These are phyloP conservation scores for Platerodrilus igneus DNA, from an alignment of 2,888 invertebrate genomes.

Conservation along the genomic window DNA sequence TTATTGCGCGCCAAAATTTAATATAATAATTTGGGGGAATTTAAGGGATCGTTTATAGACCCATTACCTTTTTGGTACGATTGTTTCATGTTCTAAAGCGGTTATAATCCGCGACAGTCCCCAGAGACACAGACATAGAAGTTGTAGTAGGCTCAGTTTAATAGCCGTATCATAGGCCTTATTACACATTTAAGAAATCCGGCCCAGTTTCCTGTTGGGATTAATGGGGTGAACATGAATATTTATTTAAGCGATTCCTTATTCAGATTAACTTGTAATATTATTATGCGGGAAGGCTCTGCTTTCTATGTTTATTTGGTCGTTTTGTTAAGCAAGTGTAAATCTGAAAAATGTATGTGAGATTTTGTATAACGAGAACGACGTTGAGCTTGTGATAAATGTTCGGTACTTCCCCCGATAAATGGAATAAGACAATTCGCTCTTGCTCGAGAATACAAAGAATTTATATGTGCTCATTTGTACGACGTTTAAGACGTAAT, in stretches of 20 bases:
- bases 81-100: constrained; percentile 25
- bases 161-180: constrained; percentile 19
- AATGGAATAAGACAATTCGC: too few relatives aligned
- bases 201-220: constrained; percentile 15
- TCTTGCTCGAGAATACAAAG: constrained; percentile 37
- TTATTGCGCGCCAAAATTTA: too few relatives aligned
- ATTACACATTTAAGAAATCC: constrained; percentile 20
- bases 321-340: too few relatives aligned
- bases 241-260: constrained; percentile 19
- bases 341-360: too few relatives aligned
- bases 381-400: too few relatives aligned
- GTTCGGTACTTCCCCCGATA: too few relatives aligned
- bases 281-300: constrained; percentile 10
- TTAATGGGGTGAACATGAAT: constrained; percentile 20
- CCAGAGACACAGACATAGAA: constrained; percentile 23
- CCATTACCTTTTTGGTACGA: constrained; percentile 26
- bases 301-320: too few relatives aligned
- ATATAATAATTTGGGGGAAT: too few relatives aligned
- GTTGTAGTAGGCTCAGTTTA: constrained; percentile 23
- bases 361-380: too few relatives aligned
- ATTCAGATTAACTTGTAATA: constrained; percentile 10
- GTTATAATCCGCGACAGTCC: constrained; percentile 25
- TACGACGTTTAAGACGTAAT: constrained; percentile 36
- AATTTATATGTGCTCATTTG: constrained; percentile 39
- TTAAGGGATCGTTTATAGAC: constrained; percentile 23